These are phyloP conservation scores for Heliconius ethilla DNA, from an alignment of 2,888 invertebrate species.

Conservation along the genomic window DNA sequence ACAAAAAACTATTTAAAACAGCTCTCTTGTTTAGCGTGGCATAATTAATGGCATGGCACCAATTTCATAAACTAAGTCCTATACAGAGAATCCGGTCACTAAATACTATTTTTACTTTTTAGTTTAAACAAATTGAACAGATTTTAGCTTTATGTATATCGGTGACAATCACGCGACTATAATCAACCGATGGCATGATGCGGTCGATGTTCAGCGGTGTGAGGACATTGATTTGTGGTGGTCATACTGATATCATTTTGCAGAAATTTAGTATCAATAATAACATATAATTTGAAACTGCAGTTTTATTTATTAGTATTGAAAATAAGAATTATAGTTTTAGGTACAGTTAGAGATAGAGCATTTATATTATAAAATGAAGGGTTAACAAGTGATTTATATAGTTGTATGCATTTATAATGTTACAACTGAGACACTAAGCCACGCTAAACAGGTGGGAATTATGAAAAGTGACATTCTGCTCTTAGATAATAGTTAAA, in stretches of 20 bases:
- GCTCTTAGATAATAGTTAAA: too few species aligned
- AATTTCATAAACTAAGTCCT: too few species aligned
- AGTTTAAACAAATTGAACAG: too few species aligned
- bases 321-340: neutral
- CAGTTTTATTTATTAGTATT: neutral
- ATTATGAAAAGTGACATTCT: too few species aligned
- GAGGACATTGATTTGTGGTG: neutral
- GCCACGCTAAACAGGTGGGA: neutral
- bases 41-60: too few species aligned
- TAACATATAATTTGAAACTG: neutral
- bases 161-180: neutral
- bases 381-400: neutral
- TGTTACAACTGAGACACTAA: neutral
- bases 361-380: neutral
- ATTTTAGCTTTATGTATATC: neutral
- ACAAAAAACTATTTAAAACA: too few species aligned
- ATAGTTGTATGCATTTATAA: neutral
- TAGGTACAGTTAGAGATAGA: neutral
- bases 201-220: slow-evolving; percentile 16
- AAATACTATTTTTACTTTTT: too few species aligned
- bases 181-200: slow-evolving; percentile 1
- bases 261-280: neutral
- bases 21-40: too few species aligned
- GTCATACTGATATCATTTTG: neutral
- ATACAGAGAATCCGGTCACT: too few species aligned